These are phyloP conservation scores for Leptopilina syphax DNA, from an alignment of 2,888 invertebrate species.

Conservation along the genomic window DNA sequence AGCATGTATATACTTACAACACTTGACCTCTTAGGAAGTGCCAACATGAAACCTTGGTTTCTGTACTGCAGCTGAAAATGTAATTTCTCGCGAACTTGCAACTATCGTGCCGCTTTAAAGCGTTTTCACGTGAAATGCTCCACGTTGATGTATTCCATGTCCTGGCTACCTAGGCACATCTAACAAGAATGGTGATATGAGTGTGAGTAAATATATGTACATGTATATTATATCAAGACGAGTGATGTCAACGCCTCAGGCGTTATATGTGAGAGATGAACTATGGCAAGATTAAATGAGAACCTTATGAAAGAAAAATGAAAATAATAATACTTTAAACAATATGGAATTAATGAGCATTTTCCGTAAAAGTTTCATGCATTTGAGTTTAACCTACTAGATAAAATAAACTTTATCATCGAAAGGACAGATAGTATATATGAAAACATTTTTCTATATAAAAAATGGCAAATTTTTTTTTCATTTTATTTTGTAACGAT, in stretches of 20 bases:
- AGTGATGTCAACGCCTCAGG: not conserved
- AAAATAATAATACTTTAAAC: conserved; percentile 4
- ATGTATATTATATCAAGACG: not conserved
- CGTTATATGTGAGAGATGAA: not conserved
- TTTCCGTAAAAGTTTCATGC: not conserved
- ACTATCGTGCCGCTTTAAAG: conserved; percentile 20
- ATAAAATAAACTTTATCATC: not conserved
- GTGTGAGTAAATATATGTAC: not conserved
- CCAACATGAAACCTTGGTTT: conserved; percentile 21
- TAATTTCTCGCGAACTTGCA: conserved; percentile 33
- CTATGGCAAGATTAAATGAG: not conserved
- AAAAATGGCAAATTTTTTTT: too few species aligned
- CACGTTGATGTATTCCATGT: conserved; percentile 2
- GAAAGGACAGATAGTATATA: not conserved
- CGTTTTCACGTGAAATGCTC: conserved; percentile 29
- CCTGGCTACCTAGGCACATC: not conserved
- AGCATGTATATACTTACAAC: conserved; percentile 11
- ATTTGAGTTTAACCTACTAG: not conserved
- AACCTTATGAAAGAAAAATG: not conserved
- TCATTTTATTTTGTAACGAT: too few species aligned
- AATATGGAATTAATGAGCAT: not conserved
- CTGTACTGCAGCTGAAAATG: conserved; percentile 21
- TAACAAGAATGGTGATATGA: conserved; percentile 16
- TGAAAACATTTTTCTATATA: too few species aligned
- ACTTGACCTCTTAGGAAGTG: conserved; percentile 32